Base-by-base conservation (phyloP, 2,888 invertebrate genomes). In the Ennomos fuscantarius region DNA sequence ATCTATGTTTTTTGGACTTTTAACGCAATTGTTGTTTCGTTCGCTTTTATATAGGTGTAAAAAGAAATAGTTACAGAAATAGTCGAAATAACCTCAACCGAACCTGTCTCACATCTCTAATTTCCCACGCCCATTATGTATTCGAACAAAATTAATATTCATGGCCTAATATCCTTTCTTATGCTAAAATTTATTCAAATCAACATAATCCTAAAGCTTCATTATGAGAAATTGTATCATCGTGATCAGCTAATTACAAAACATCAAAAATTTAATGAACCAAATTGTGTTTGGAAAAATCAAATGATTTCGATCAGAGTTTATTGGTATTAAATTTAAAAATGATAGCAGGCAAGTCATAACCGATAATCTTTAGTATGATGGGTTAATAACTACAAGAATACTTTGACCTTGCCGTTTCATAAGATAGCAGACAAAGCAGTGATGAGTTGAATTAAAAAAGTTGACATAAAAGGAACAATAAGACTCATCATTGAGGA, bases 111-210 rank as follows among this genome's bases (percentile, higher is more conserved):
- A 47, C 57, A 40, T 52, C 34, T 42, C 36, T 24, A 13, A 24
- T 47, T 57, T 57, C 57, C 46, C 57, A 57, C 57, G 57, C 10
- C 13, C 34, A 57, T 57, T 52, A 57, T 37, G 35, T 47, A 57
- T 57, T 57, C 52, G n/a, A 39, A 56, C 47, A 47, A 44, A 57
- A 52, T 57, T 52, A 52, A 57, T 57, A 57, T 57, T 57, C 57
- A 57, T 57, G 37, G 6, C 47, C 48, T 57, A 24, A 52, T 57
- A 48, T 46, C 52, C 57, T 57, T 57, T 57, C 57, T 57, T 57
- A 57, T 57, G 57, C 57, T 57, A 52, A 57, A 56, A 57, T 39
- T 9, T 15, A 41, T 50, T 56, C 34, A n/a, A 11, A 57, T 57
- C 35, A 48, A 39, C 57, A 57, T 57, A 52, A 45, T 46, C 12